A percentile compares a stretch with the other conserved stretches of the same genome.
Evolutionary conservation across 2,797 vertebrate genomes (phyloP).

Genomic region (Forpus xanthops): DNA sequence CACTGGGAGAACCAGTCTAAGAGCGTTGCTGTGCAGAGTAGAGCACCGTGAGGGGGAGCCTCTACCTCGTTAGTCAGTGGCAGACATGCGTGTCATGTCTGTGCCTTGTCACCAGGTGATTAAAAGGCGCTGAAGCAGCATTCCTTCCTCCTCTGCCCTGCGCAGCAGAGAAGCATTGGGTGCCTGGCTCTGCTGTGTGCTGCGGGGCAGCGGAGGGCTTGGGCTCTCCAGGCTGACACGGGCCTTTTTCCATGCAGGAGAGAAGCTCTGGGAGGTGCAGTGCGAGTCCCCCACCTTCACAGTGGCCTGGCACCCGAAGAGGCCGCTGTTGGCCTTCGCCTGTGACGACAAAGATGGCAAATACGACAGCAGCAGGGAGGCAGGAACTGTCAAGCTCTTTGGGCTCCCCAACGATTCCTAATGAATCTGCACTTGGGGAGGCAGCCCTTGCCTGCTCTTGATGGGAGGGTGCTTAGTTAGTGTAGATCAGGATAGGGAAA

Average conservation of each 20-base stretch:
- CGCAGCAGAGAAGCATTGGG: background rate
- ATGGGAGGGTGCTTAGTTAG: background rate
- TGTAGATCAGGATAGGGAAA: background rate
- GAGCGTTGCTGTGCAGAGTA: background rate
- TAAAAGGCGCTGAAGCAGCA: background rate
- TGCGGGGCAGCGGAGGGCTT: background rate
- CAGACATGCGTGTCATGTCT: background rate
- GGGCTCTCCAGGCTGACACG: background rate
- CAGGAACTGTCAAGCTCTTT: slow-evolving; percentile 95
- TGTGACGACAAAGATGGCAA: slow-evolving; percentile 98
- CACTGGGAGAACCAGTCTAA: fast-evolving
- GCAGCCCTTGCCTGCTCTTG: background rate
- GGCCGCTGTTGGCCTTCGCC: slow-evolving; percentile 92
- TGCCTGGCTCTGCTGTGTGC: background rate
- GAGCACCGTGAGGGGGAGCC: slow-evolving; percentile 10
- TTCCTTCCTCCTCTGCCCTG: background rate
- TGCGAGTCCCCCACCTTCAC: slow-evolving; percentile 98
- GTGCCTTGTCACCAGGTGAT: background rate
- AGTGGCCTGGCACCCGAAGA: slow-evolving; percentile 96
- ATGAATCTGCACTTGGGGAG: background rate
- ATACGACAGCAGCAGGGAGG: slow-evolving; percentile 95
- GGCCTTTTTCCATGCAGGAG: slow-evolving; percentile 78
- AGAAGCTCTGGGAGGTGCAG: slow-evolving; percentile 98
- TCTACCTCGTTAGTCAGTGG: background rate
- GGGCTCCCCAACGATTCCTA: slow-evolving; percentile 95